phyloP scores from a whole-genome alignment of 1,140 invertebrate genomes.

The Papilio xuthus region DNA sequence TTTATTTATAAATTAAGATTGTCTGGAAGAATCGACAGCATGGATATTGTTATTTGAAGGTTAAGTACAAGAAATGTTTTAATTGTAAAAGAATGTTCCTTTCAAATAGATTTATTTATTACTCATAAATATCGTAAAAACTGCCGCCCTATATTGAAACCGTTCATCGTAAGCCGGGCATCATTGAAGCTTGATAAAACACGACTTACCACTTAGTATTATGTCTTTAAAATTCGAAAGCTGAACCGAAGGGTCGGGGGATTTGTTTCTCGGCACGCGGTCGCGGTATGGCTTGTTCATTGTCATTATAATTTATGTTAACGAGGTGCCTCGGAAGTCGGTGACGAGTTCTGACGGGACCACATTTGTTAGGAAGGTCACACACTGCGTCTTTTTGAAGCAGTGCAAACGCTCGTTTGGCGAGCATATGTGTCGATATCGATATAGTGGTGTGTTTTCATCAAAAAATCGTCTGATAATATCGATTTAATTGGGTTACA shows the following conservation, averaged over 20 bases:
- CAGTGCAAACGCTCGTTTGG: not conserved
- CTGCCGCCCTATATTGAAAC: not conserved
- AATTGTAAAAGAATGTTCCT: too few species aligned
- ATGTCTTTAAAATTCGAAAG: conserved; percentile 17
- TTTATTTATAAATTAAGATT: too few species aligned
- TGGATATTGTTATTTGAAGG: too few species aligned
- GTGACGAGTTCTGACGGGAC: conserved; percentile 43
- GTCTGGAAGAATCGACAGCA: too few species aligned
- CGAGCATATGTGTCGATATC: not conserved
- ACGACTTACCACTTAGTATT: conserved; percentile 23
- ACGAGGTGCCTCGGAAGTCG: conserved; percentile 43
- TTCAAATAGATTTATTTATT: too few species aligned
- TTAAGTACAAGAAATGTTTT: too few species aligned
- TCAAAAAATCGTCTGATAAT: not conserved
- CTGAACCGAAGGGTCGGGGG: conserved; percentile 27
- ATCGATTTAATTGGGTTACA: not conserved
- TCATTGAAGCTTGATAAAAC: conserved; percentile 12
- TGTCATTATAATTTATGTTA: conserved; percentile 68
- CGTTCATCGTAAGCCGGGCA: not conserved
- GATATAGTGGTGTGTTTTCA: not conserved
- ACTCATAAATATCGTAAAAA: not conserved
- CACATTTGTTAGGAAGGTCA: conserved; percentile 43
- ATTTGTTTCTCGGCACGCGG: conserved; percentile 22
- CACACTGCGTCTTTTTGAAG: not conserved
- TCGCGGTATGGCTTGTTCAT: conserved; percentile 38